Conservation (phyloP, 1,140 invertebrate genomes). For the Thaumetopoea pityocampa region DNA sequence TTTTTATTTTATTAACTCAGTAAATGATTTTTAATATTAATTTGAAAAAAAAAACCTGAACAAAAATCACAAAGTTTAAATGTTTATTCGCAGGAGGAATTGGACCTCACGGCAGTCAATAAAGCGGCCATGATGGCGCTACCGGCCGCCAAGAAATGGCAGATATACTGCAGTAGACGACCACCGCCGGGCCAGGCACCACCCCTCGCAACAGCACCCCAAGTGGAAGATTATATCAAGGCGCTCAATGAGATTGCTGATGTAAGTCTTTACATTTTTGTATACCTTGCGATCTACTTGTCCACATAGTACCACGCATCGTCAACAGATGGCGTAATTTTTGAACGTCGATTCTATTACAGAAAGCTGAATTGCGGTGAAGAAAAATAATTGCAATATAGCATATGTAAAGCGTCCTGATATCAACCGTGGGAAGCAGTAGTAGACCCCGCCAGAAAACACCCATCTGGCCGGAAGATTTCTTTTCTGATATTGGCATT, state of each 20-base stretch:
- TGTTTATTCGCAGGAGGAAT: conserved; percentile 84
- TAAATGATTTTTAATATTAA: not conserved
- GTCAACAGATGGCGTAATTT: no score
- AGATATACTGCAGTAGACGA: conserved; percentile 95
- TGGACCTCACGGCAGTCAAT: conserved; percentile 94
- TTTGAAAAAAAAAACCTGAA: not conserved
- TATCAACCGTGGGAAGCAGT: no score
- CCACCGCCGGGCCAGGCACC: conserved; percentile 78
- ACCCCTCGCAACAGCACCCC: conserved; percentile 81
- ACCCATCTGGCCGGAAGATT: no score
- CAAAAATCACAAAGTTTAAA: not conserved
- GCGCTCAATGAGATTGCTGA: conserved; percentile 85
- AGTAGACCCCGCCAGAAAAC: no score
- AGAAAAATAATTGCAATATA: not conserved
- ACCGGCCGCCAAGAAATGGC: conserved; percentile 97
- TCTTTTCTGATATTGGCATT: no score
- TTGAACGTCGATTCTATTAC: no score
- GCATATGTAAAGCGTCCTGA: no score
- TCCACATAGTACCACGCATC: no score
- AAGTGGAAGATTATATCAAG: conserved; percentile 93
- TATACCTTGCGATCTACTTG: no score
- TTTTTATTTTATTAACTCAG: no score
- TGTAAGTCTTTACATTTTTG: conserved; percentile 75
- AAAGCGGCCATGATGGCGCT: conserved; percentile 94
- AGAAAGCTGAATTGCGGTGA: no score